Evolutionary conservation across 2,113 vertebrate genomes (phyloP), one percentile per base, ranked within the genome.

Genomic region (Amblyornis subalaris): DNA sequence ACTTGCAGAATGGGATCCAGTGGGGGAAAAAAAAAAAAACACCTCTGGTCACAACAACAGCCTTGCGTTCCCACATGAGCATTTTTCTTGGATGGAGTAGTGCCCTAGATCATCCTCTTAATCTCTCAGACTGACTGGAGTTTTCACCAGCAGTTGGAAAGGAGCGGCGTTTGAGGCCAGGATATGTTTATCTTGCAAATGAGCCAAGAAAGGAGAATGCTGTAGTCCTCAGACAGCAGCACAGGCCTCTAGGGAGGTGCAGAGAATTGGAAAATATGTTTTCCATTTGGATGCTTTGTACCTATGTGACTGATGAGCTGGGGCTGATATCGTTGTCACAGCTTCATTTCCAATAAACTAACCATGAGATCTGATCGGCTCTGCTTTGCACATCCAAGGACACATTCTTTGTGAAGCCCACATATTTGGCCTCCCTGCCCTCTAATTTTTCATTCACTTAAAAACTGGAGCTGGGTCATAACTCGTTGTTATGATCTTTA

Each of bases 71-170:
- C 92, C 93, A 82, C 36, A 47, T 65, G 81, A 96, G 85, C 95
- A 94, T 96, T 96, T 95, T 95, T 97, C 74, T 85, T 79, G 74
- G 79, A 84, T 92, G 93, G 66, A 95, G 93, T 94, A 85, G 86
- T 95, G 91, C 76, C 79, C 93, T 72, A 83, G 92, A 94, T 97
- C 90, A 89, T 91, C 79, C 54, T 85, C 71, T n/a, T 95, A 93
- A 92, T 91, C 77, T 87, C 89, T 94, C 83, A 93, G n/a, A 78
- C 78, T 65, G 51, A 55, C 88, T 85, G 44, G 42, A 60, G 65
- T 95, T 94, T 91, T 96, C 79, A 91, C 74, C 78, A 64, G 79
- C 93, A 53, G 28, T 55, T 89, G 83, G 80, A 91, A 95, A 44
- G 91, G 77, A 94, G 86, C 91, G 90, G 31, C 2, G 4, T 70